Evolutionary conservation across 2,888 invertebrate genomes (phyloP).

Genomic region (Hydroisotoma schaefferi): DNA sequence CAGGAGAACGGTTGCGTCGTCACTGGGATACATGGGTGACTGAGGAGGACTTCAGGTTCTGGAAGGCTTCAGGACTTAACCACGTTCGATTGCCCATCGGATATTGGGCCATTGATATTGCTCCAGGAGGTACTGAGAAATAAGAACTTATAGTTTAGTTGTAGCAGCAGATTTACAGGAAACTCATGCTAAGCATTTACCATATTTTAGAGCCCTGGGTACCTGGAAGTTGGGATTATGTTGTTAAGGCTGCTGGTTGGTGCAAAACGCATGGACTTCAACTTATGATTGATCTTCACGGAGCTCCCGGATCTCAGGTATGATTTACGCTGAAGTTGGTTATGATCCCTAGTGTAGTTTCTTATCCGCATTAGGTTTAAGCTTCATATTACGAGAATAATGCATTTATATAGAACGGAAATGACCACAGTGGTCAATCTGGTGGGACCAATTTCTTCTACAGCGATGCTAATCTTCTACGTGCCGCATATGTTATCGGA

Average conservation of each 20-base stretch:
- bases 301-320: slow-evolving; percentile 46
- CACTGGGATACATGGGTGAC: slow-evolving; percentile 48
- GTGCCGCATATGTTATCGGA: slow-evolving; percentile 37
- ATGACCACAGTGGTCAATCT: slow-evolving; percentile 45
- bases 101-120: slow-evolving; percentile 47
- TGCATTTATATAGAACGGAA: slow-evolving; percentile 47
- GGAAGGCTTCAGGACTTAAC: slow-evolving; percentile 43
- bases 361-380: no score
- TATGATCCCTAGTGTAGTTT: background rate
- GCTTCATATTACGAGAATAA: no score
- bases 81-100: slow-evolving; percentile 46
- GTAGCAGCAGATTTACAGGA: no score
- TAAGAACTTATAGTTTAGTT: no score
- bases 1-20: slow-evolving; percentile 23
- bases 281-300: slow-evolving; percentile 47
- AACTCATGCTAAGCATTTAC: background rate
- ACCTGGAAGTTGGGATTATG: slow-evolving; percentile 43
- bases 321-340: background rate
- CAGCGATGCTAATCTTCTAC: slow-evolving; percentile 38
- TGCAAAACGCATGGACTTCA: slow-evolving; percentile 41
- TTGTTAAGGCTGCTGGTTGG: slow-evolving; percentile 41
- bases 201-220: slow-evolving; percentile 33
- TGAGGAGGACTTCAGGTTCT: slow-evolving; percentile 40
- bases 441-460: slow-evolving; percentile 41
- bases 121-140: slow-evolving; percentile 40